phyloP scores from a whole-genome alignment of 1,140 invertebrate species.

The Drosophila jambulina region DNA sequence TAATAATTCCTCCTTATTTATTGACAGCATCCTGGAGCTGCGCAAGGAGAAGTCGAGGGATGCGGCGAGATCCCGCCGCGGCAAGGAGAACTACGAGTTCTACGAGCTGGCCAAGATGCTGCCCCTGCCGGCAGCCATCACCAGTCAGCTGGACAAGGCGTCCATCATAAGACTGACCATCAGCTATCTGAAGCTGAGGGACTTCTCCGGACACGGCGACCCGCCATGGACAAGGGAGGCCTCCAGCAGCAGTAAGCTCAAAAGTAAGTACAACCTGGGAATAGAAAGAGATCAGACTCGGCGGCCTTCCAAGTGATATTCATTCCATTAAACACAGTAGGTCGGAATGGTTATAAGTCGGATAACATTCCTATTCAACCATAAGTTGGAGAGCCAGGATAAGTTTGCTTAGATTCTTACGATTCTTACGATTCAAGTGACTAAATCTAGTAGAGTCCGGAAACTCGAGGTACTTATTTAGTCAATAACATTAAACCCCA shows the following conservation, averaged over 20 bases:
- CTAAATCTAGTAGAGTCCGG: neutral
- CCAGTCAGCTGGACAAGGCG: constrained; percentile 98
- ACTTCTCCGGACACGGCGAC: constrained; percentile 97
- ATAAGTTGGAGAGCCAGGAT: neutral
- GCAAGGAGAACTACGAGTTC: constrained; percentile 99
- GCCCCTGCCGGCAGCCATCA: constrained; percentile 97
- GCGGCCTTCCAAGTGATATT: too few relatives aligned
- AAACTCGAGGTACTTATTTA: neutral
- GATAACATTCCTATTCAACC: neutral
- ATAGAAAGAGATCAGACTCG: neutral
- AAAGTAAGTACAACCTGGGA: constrained; percentile 89
- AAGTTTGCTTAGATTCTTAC: neutral
- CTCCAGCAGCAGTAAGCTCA: constrained; percentile 92
- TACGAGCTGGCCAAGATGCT: constrained; percentile 99
- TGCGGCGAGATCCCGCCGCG: constrained; percentile 96
- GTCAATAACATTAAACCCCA: neutral
- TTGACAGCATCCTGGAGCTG: constrained; percentile 96
- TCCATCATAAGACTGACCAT: constrained; percentile 99
- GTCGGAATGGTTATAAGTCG: neutral
- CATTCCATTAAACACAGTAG: too few relatives aligned
- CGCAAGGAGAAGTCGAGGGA: constrained; percentile 98
- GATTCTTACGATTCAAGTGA: neutral
- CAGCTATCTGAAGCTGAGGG: constrained; percentile 97
- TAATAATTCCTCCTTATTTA: neutral
- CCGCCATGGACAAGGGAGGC: constrained; percentile 95